Evolutionary conservation across 2,113 vertebrate species (phyloP).

Genomic region (Vulpes vulpes): DNA sequence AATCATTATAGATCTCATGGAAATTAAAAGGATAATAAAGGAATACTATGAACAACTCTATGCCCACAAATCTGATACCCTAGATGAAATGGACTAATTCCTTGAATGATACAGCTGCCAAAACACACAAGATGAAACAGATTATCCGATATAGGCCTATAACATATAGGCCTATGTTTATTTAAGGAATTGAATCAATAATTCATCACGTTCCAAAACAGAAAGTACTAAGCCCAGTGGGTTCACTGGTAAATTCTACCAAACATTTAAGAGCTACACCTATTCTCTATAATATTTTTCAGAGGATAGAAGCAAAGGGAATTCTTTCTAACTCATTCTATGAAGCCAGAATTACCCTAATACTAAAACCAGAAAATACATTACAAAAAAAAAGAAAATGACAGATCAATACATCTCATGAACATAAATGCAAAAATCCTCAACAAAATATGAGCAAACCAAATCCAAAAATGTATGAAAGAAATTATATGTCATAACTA

Average conservation of each 20-base stretch:
- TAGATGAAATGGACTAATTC: background rate
- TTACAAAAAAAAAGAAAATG: background rate
- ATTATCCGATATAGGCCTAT: background rate
- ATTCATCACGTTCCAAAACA: background rate
- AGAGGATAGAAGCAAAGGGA: background rate
- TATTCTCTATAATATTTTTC: background rate
- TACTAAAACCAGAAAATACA: background rate
- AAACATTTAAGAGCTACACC: background rate
- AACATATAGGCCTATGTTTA: background rate
- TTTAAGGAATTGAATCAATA: background rate
- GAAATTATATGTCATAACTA: background rate
- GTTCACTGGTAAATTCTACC: background rate
- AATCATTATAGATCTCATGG: background rate
- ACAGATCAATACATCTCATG: background rate
- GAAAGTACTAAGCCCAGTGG: background rate
- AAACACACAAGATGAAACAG: background rate
- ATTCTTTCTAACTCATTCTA: background rate
- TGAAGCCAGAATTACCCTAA: background rate
- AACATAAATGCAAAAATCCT: background rate
- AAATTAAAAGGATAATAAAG: background rate
- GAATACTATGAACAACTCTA: background rate
- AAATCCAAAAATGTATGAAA: background rate
- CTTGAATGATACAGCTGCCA: background rate
- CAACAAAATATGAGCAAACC: background rate
- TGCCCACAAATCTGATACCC: background rate